A percentile compares a stretch with the other conserved stretches of the same genome.
These are phyloP conservation scores for Diorhabda sublineata DNA, from an alignment of 1,140 invertebrate species.

Conservation along the genomic window DNA sequence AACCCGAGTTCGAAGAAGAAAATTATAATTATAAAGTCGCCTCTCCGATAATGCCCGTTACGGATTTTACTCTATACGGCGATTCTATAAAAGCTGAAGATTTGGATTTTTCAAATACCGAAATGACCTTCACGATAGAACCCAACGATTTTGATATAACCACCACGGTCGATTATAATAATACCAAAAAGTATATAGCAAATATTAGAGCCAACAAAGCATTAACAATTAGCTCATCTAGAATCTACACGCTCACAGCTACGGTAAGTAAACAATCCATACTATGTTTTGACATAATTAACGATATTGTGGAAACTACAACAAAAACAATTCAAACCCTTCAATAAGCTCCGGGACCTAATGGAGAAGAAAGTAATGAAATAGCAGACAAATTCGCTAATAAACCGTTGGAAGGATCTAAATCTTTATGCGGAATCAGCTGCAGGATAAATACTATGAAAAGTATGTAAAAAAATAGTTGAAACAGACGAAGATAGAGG, in stretches of 20 bases:
- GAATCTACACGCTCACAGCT: constrained; percentile 23
- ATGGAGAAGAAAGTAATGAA: too few relatives aligned
- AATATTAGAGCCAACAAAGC: constrained; percentile 16
- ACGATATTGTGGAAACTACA: too few relatives aligned
- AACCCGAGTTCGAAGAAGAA: constrained; percentile 11
- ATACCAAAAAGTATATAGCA: constrained; percentile 22
- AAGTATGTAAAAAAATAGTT: too few relatives aligned
- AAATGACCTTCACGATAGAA: constrained; percentile 28
- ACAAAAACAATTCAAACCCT: too few relatives aligned
- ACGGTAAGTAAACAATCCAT: constrained; percentile 21
- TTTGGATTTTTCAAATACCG: constrained; percentile 33
- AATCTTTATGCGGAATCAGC: too few relatives aligned
- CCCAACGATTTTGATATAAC: constrained; percentile 21
- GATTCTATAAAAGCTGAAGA: constrained; percentile 25
- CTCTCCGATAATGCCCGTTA: constrained; percentile 30
- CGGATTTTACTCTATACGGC: constrained; percentile 27
- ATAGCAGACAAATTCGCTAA: too few relatives aligned
- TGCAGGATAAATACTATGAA: too few relatives aligned
- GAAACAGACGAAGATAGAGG: too few relatives aligned
- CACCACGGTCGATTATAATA: neutral
- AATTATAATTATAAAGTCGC: constrained; percentile 29
- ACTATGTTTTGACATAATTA: too few relatives aligned
- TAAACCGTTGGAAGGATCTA: too few relatives aligned
- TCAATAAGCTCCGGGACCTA: too few relatives aligned
- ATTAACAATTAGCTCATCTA: constrained; percentile 11